Base-by-base conservation (phyloP, 2,797 vertebrate species). In the Manis pentadactyla region DNA sequence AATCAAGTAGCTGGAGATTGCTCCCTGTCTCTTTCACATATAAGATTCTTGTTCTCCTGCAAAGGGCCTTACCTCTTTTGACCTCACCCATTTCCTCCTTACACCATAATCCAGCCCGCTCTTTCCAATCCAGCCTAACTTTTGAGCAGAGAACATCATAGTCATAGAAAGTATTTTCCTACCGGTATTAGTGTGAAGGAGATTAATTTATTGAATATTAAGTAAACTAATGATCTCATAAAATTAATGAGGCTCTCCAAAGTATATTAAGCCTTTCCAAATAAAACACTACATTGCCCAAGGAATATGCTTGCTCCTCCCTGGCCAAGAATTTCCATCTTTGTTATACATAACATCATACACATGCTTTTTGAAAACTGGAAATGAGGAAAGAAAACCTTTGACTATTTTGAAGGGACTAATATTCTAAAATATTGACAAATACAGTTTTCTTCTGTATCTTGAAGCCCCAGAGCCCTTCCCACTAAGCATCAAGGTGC, bases 171-270 rank as follows among this genome's bases (percentile, higher is more conserved):
- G 2, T 39, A 93, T 81, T 97, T 93, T 87, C 86, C 69, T 93
- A 82, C 55, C 29, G 46, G 34, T 87, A 84, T 96, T 96, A 81
- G 37, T 63, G 8, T 18, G 93, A 74, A 92, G 31, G 53, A 90
- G 21, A 68, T 94, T 87, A 93, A 95, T 94, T 91, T 96, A 75
- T 84, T 93, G 86, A 92, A 87, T 93, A 90, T 96, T 96, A 95
- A 93, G 78, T 95, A 84, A 95, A 92, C 79, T 86, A 96, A 96
- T 92, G 87, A 94, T 87, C 74, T 91, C 53, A 27, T 96, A 89
- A 97, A 97, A 93, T 95, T 92, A 96, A 96, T 81, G 59, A 97
- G 42, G 82, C 59, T 95, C 64, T 64, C 85, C n/a, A 83, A 95
- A 95, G n/a, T 79, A 91, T 91, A 87, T 88, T 57, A 97, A 93